Evolutionary conservation across 1,140 invertebrate species (phyloP).

Genomic region (Lepidurus apus): DNA sequence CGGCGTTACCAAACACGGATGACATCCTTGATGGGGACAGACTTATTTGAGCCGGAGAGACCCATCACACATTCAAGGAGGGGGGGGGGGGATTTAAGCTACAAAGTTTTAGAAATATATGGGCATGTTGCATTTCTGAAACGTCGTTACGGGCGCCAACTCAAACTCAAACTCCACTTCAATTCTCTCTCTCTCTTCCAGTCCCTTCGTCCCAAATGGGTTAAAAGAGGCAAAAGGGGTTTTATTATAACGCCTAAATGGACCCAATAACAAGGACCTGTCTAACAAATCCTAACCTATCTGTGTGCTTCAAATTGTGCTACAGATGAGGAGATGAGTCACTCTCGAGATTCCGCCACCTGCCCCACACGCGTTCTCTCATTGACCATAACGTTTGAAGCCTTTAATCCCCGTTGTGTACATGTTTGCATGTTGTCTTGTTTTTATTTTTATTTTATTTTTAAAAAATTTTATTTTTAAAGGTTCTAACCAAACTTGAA

Average conservation of each 20-base stretch:
- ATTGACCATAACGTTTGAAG: no score
- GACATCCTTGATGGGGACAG: constrained; percentile 4
- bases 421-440: no score
- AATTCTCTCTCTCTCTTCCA: neutral
- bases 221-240: neutral
- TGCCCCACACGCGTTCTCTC: neutral
- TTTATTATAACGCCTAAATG: neutral
- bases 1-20: constrained; percentile 17
- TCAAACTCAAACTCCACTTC: neutral
- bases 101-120: constrained; percentile 4
- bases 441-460: no score
- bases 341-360: neutral
- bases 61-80: neutral
- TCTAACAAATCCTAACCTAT: no score
- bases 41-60: neutral
- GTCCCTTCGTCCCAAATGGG: neutral
- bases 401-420: no score
- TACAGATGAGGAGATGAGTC: constrained; percentile 21
- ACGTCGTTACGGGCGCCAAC: neutral
- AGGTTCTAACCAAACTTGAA: no score
- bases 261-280: no score
- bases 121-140: constrained; percentile 6
- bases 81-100: neutral
- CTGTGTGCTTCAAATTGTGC: neutral
- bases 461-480: no score